Base-by-base conservation (phyloP, 2,888 invertebrate genomes). In the Cheilosia grossa region DNA sequence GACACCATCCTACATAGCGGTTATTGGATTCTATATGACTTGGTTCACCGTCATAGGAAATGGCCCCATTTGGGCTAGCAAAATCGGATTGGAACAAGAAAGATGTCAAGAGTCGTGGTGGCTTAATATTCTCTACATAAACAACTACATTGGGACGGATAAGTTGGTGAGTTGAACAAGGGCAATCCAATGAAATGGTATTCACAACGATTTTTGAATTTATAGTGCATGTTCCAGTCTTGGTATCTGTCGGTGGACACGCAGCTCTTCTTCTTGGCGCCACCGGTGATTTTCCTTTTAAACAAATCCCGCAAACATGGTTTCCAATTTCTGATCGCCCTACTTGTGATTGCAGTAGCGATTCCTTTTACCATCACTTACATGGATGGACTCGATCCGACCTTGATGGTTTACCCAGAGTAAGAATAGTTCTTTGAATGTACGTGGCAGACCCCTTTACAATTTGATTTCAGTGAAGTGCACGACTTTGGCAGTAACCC, bases 51-150 rank as follows among this genome's bases (percentile, higher is more conserved):
- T 94, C 89, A 91, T 96, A 27, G 95, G 95, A 19, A 94, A 94
- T 86, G 97, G 97, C 0, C 97, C 96, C 0, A 91, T 96, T 58
- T 97, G 96, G 97, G 92, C 94, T 42, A 92, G 93, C 19, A 93
- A 93, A 86, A 93, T 95, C 82, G 90, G 91, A n/a, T 88, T 94
- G 42, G 94, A 94, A 86, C 90, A 90, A 59, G 92, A 93, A 88
- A 92, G 95, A 73, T 96, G 96, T 88, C 90, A 93, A 85, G 91
- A 92, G 0, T 94, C 95, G 0, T 96, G 96, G 96, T 96, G 96
- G 96, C 90, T 94, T 0, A 96, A 96, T 90, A 92, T 96, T 53
- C 90, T 96, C 40, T 96, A 96, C 89, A 93, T 96, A 61, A 96
- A 96, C 89, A 96, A 96, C 89, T 96, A 96, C 88, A 92, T 95